Conservation (phyloP, 2,113 vertebrate species). For the Dunckerocampus dactyliophorus region DNA sequence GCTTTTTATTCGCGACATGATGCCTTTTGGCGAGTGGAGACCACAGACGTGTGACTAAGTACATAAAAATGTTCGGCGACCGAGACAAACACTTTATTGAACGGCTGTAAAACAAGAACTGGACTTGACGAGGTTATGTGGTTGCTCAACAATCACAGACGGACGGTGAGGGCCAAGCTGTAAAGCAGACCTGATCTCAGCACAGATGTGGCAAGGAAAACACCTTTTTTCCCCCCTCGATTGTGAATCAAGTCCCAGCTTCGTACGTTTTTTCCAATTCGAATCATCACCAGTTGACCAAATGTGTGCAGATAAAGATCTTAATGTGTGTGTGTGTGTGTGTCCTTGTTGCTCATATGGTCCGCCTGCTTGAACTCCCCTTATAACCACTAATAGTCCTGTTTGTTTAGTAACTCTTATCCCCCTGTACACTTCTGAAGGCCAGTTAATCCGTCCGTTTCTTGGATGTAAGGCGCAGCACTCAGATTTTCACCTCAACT, state of each 20-base stretch:
- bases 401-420: conserved; percentile 6
- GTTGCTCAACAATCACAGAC: conserved; percentile 35
- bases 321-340: background rate
- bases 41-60: conserved; percentile 27
- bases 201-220: conserved; percentile 43
- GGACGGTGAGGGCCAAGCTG: conserved; percentile 21
- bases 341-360: conserved; percentile 3
- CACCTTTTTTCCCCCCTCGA: conserved; percentile 20
- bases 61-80: conserved; percentile 11
- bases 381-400: conserved; percentile 1
- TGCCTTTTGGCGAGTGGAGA: conserved; percentile 23
- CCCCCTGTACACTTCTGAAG: background rate
- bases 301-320: background rate
- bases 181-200: conserved; percentile 34
- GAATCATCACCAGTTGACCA: background rate
- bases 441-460: background rate
- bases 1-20: conserved; percentile 12
- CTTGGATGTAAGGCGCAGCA: background rate
- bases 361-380: background rate
- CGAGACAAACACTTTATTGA: conserved; percentile 36
- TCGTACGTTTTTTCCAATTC: background rate
- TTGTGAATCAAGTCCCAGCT: conserved; percentile 20
- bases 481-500: conserved; percentile 1
- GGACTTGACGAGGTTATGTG: conserved; percentile 29
- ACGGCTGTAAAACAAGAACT: conserved; percentile 42